These are phyloP conservation scores for Entomyzon cyanotis DNA, from an alignment of 2,113 vertebrate genomes.

Conservation along the genomic window DNA sequence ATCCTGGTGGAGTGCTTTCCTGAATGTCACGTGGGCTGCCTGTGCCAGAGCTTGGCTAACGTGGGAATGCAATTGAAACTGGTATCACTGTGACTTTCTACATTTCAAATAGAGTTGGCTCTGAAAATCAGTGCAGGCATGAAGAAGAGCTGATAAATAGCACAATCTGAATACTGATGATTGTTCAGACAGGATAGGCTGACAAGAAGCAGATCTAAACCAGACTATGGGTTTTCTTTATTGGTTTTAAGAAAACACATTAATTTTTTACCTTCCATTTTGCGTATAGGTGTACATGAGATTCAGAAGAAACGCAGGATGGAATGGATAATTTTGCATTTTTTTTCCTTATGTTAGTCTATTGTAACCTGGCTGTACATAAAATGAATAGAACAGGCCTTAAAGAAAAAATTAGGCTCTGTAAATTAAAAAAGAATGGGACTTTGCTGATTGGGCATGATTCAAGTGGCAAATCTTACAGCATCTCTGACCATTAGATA, in stretches of 20 bases:
- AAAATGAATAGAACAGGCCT: slow-evolving; percentile 59
- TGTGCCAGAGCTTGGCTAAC: slow-evolving; percentile 19
- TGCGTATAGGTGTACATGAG: slow-evolving; percentile 64
- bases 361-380: slow-evolving; percentile 72
- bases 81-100: slow-evolving; percentile 77
- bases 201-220: slow-evolving; percentile 48
- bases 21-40: slow-evolving; percentile 38
- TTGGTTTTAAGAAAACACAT: slow-evolving; percentile 49
- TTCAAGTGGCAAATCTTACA: slow-evolving; percentile 65
- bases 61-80: slow-evolving; percentile 55
- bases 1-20: slow-evolving; percentile 57
- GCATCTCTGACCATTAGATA: slow-evolving; percentile 63
- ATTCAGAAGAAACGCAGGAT: slow-evolving; percentile 69
- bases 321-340: slow-evolving; percentile 51
- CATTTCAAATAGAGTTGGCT: slow-evolving; percentile 58
- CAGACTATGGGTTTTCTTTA: slow-evolving; percentile 38
- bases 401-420: slow-evolving; percentile 67
- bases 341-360: slow-evolving; percentile 68
- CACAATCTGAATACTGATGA: slow-evolving; percentile 70
- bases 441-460: slow-evolving; percentile 68
- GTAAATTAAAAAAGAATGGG: slow-evolving; percentile 49
- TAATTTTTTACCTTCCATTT: slow-evolving; percentile 69
- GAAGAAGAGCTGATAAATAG: slow-evolving; percentile 68
- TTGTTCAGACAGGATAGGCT: slow-evolving; percentile 66
- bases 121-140: slow-evolving; percentile 53